These are phyloP conservation scores for Propithecus deckenii DNA, from an alignment of 2,797 vertebrate genomes.

Conservation along the genomic window DNA sequence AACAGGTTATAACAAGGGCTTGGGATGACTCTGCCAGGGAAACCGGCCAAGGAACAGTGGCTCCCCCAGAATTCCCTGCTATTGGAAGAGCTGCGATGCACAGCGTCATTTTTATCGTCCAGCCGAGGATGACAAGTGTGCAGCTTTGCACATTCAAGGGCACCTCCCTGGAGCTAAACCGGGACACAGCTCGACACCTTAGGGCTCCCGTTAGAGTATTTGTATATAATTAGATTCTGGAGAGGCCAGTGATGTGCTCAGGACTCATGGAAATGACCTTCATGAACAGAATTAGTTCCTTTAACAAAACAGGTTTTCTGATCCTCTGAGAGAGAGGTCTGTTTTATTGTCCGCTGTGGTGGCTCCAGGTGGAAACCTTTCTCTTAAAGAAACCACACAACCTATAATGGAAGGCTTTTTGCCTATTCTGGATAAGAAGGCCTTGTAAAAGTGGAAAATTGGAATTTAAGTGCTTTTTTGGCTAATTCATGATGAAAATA, in stretches of 20 bases:
- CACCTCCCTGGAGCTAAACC: background rate
- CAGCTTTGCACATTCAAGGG: background rate
- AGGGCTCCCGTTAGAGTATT: background rate
- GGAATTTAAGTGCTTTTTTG: background rate
- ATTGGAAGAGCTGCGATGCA: background rate
- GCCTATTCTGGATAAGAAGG: background rate
- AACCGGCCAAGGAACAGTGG: background rate
- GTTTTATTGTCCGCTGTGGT: background rate
- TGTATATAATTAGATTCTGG: background rate
- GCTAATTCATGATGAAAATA: background rate
- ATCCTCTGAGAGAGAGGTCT: background rate
- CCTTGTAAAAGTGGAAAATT: background rate
- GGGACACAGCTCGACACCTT: background rate
- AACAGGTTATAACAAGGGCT: conserved; percentile 33
- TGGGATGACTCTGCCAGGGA: conserved; percentile 44
- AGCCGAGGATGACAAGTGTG: background rate
- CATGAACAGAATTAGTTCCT: background rate
- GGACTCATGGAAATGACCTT: background rate
- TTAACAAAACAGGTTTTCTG: background rate
- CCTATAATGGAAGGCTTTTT: background rate
- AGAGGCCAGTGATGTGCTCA: background rate
- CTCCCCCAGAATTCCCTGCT: conserved; percentile 22
- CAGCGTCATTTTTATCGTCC: background rate
- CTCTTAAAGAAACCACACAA: background rate
- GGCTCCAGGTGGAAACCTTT: background rate